A percentile compares a stretch with the other conserved stretches of the same genome.
Evolutionary conservation across 2,888 invertebrate genomes (phyloP).

Genomic region (Hypselothyrea guttata): DNA sequence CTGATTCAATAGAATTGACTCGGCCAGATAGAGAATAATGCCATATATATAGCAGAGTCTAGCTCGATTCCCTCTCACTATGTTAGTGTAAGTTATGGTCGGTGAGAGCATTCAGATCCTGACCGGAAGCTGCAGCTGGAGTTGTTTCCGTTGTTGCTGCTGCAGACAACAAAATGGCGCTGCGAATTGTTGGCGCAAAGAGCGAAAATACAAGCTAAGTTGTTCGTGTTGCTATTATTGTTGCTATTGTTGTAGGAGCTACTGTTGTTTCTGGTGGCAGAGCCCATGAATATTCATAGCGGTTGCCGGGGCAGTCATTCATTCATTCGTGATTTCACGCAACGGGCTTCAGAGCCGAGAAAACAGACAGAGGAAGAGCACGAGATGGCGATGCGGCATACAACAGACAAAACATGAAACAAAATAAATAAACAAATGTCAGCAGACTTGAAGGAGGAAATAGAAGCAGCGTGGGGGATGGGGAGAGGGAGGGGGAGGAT

Average conservation of each 20-base stretch:
- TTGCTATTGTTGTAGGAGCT: constrained; percentile 12
- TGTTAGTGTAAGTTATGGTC: too few species aligned
- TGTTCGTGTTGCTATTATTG: constrained; percentile 22
- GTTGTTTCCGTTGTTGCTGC: constrained; percentile 18
- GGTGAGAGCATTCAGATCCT: constrained; percentile 18
- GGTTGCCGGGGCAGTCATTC: constrained; percentile 72
- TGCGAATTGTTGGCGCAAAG: constrained; percentile 67
- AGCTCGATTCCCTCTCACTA: too few species aligned
- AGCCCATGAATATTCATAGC: constrained; percentile 71
- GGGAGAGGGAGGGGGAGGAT: constrained; percentile 10
- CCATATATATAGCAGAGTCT: too few species aligned
- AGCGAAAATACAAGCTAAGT: constrained; percentile 71
- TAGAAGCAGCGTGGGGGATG: too few species aligned
- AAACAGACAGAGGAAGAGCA: neutral
- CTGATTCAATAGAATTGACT: too few species aligned
- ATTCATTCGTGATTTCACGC: constrained; percentile 76
- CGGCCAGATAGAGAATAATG: too few species aligned
- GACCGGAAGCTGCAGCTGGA: constrained; percentile 19
- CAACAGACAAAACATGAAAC: constrained; percentile 71
- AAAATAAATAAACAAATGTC: constrained; percentile 77
- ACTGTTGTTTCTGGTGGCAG: constrained; percentile 61
- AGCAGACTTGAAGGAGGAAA: constrained; percentile 45
- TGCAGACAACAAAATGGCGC: constrained; percentile 64
- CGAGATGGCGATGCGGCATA: constrained; percentile 29
- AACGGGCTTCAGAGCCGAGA: constrained; percentile 30